Conservation (phyloP, 1,140 invertebrate species). For the Protaetia brevitarsis region DNA sequence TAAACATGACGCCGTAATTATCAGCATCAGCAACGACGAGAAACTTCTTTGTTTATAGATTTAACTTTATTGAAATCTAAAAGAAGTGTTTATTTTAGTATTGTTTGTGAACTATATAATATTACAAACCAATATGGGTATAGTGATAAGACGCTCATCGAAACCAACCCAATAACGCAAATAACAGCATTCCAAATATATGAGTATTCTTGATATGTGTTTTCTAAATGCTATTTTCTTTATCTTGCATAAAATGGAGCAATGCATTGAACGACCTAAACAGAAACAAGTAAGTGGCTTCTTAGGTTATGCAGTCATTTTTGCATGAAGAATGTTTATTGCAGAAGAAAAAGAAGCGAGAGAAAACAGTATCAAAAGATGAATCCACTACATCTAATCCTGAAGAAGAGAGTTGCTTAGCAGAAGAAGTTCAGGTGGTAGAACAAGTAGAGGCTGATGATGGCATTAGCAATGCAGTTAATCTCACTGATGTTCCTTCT, state of each 20-base stretch:
- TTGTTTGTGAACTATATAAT: conserved; percentile 3
- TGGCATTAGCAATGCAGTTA: background rate
- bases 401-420: background rate
- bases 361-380: background rate
- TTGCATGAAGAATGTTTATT: background rate
- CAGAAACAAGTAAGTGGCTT: background rate
- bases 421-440: background rate
- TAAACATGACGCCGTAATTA: too few relatives aligned
- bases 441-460: background rate
- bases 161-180: background rate
- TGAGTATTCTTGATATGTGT: background rate
- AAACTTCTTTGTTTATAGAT: background rate
- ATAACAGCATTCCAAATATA: conserved; percentile 1
- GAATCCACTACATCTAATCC: background rate
- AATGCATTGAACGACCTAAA: background rate
- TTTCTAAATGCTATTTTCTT: background rate
- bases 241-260: background rate
- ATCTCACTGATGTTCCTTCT: background rate
- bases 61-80: background rate
- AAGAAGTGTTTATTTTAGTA: background rate
- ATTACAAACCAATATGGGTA: background rate
- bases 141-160: background rate
- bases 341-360: background rate
- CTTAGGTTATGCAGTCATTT: background rate
- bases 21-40: too few relatives aligned